Base-by-base conservation (phyloP, 2,888 invertebrate genomes). In the Orchestes rusci region DNA sequence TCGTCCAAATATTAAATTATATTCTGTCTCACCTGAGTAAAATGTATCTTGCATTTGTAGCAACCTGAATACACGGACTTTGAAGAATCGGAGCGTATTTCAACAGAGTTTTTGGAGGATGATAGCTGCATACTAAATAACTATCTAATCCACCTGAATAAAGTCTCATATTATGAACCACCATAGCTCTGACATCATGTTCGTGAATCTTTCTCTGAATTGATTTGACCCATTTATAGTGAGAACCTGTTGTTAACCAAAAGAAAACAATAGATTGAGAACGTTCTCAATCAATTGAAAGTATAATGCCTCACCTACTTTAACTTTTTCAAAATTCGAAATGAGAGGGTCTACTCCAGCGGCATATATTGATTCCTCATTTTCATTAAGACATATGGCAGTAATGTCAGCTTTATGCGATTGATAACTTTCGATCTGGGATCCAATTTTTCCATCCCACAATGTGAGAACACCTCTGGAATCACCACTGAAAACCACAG, bases 401-500 rank as follows among this genome's bases (percentile, higher is more conserved):
- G 90, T 70, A 30, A 95, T 80, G 67, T 92, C 91, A 1, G 85
- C 83, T 56, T 82, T 82, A 60, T 93, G 86, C 34, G 84, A 84
- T 53, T 82, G 79, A 54, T 83, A 80, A 50, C 80, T 80, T 66
- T 87, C 87, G 45, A 89, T 75, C 59, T 86, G 77, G 5, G 86
- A 80, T 7, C 90, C 93, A 40, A 80, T 68, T 45, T 73, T 74
- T 8, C 85, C 84, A 71, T 93, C 90, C 93, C 93, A 95, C 61
- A 95, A 84, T 13, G 83, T 84, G 1, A 92, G 73, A 58, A 80
- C 77, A 0, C 95, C 95, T 19, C 84, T 72, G 0, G 88, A 88
- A 64, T 95, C 95, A 0, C 94, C 94, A 48, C 87, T 84, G 10
- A 92, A 40, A 23, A n/a, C n/a, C n/a, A n/a, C n/a, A n/a, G n/a